Conservation (phyloP, 2,113 vertebrate species). For the Miniopterus natalensis region DNA sequence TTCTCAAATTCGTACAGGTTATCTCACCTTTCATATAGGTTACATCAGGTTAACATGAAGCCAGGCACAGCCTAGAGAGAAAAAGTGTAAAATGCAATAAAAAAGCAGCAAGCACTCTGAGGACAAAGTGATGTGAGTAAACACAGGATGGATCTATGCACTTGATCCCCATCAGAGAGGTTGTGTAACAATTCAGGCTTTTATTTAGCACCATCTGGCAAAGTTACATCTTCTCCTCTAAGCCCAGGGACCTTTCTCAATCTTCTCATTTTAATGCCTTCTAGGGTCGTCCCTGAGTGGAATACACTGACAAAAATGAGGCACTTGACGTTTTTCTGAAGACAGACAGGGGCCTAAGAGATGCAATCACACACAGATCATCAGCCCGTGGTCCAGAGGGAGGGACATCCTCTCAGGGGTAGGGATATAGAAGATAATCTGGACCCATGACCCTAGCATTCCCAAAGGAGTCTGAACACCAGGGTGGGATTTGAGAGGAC, state of each 20-base stretch:
- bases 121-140: background rate
- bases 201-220: slow-evolving; percentile 62
- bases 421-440: background rate
- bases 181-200: slow-evolving; percentile 1
- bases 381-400: background rate
- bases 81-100: background rate
- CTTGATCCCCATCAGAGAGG: background rate
- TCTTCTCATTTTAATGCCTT: background rate
- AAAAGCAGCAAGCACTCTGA: background rate
- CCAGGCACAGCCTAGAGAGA: background rate
- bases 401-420: background rate
- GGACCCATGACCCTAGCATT: background rate
- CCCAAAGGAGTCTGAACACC: background rate
- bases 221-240: background rate
- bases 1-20: background rate
- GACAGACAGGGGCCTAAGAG: background rate
- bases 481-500: background rate
- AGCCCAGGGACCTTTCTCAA: background rate
- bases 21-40: background rate
- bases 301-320: background rate
- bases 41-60: slow-evolving; percentile 36
- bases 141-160: background rate
- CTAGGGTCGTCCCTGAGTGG: background rate
- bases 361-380: background rate
- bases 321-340: background rate